These are phyloP conservation scores for Nothocercus nigrocapillus DNA, from an alignment of 2,113 vertebrate species.

Conservation along the genomic window DNA sequence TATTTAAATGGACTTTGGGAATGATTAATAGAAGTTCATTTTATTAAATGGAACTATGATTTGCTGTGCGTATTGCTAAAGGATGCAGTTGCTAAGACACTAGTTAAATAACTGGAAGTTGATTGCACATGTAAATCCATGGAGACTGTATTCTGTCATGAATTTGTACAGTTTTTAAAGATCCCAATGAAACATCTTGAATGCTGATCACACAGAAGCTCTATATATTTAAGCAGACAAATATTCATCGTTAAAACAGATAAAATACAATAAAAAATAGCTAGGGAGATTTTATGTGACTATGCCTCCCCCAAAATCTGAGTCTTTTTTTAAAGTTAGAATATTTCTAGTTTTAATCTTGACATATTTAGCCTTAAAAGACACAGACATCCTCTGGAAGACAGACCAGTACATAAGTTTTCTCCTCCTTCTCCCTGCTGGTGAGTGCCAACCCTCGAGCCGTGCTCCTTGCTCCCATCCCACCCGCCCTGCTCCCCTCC, in stretches of 20 bases:
- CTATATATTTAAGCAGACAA: background rate
- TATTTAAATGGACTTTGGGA: constrained; percentile 13
- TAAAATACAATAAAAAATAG: background rate
- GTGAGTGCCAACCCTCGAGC: background rate
- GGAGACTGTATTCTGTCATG: background rate
- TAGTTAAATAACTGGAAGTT: background rate
- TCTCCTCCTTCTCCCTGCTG: background rate
- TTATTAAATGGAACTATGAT: background rate
- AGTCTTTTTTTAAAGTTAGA: background rate
- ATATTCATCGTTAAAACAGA: background rate
- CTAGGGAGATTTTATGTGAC: background rate
- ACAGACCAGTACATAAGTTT: background rate
- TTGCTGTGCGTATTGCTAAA: background rate
- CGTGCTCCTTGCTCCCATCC: background rate
- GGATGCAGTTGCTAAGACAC: constrained; percentile 13
- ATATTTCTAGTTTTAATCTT: background rate
- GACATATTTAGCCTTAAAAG: background rate
- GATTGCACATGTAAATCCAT: background rate
- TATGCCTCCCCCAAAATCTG: background rate
- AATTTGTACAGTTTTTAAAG: background rate
- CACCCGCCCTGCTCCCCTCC: background rate
- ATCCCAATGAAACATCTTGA: background rate
- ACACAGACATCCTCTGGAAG: background rate
- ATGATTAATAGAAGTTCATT: constrained; percentile 1
- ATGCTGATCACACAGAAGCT: background rate